These are phyloP conservation scores for Cebus imitator DNA, from an alignment of 2,113 vertebrate genomes.

Conservation along the genomic window DNA sequence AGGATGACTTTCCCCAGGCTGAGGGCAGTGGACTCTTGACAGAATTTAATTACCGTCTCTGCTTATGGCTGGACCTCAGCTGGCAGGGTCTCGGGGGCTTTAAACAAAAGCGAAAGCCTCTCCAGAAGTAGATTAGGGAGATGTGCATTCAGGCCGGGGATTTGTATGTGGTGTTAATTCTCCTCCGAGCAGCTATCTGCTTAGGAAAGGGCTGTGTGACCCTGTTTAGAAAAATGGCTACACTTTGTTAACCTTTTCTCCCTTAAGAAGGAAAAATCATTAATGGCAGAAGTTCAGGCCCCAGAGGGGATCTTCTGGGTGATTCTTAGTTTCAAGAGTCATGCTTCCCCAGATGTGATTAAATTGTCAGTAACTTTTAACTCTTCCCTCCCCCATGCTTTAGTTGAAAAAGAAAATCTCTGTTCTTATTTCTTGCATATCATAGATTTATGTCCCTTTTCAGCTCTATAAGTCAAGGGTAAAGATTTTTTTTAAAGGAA, in stretches of 20 bases:
- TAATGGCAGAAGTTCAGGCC: conserved; percentile 53
- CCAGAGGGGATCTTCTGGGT: conserved; percentile 33
- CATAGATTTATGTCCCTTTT: not conserved
- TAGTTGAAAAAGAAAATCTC: not conserved
- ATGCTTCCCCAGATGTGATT: conserved; percentile 51
- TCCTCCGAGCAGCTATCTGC: not conserved
- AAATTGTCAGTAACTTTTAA: conserved; percentile 41
- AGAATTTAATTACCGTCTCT: not conserved
- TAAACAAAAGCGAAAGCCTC: conserved; percentile 11
- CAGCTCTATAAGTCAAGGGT: not conserved
- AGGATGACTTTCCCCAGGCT: not conserved
- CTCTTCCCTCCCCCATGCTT: not conserved
- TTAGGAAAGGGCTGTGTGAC: conserved; percentile 23
- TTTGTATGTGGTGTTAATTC: conserved; percentile 44
- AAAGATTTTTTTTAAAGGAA: not conserved
- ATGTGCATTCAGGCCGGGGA: not conserved
- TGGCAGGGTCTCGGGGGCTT: not conserved
- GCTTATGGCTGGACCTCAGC: conserved; percentile 48
- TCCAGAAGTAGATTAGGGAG: conserved; percentile 50
- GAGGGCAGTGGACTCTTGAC: not conserved
- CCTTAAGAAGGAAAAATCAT: conserved; percentile 64
- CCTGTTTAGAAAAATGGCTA: conserved; percentile 66
- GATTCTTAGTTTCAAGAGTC: conserved; percentile 30
- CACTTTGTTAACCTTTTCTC: conserved; percentile 62
- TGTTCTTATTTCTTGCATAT: not conserved